phyloP scores from a whole-genome alignment of 2,797 vertebrate species.

The Apogon talboti region DNA sequence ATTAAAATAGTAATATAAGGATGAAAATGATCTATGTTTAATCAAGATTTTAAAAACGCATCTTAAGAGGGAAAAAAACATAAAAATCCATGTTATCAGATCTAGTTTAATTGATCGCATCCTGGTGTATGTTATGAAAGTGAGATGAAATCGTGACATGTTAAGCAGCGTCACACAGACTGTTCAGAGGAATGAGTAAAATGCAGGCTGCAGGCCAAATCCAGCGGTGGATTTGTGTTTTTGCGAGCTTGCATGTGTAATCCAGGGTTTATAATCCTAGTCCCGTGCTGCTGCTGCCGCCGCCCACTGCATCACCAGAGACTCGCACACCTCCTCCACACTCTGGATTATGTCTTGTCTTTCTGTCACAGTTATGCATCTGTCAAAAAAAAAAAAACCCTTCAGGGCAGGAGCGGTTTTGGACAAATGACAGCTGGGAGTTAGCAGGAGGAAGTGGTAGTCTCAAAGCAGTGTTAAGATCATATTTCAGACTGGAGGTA shows the following conservation, averaged over 20 bases:
- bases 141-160: neutral
- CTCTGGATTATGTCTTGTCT: slow-evolving; percentile 52
- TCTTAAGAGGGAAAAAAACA: no score
- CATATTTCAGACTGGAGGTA: slow-evolving; percentile 4
- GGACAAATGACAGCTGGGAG: slow-evolving; percentile 34
- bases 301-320: slow-evolving; percentile 19
- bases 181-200: slow-evolving; percentile 12
- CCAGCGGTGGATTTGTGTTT: slow-evolving; percentile 50
- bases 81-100: no score
- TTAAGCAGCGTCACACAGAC: neutral
- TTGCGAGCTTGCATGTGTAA: slow-evolving; percentile 46
- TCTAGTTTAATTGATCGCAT: neutral
- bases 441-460: slow-evolving; percentile 6
- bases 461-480: neutral
- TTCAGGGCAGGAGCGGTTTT: slow-evolving; percentile 12
- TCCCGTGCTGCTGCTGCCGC: slow-evolving; percentile 29
- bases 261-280: slow-evolving; percentile 65
- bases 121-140: neutral
- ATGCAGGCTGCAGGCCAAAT: slow-evolving; percentile 14
- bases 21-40: no score
- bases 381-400: slow-evolving; percentile 38
- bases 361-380: slow-evolving; percentile 37
- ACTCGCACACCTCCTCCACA: slow-evolving; percentile 18
- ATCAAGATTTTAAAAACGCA: no score
- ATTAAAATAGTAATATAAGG: no score